A percentile compares a stretch with the other conserved stretches of the same genome.
Evolutionary conservation across 2,797 vertebrate species (phyloP).

Genomic region (Sebastes baramenuke): DNA sequence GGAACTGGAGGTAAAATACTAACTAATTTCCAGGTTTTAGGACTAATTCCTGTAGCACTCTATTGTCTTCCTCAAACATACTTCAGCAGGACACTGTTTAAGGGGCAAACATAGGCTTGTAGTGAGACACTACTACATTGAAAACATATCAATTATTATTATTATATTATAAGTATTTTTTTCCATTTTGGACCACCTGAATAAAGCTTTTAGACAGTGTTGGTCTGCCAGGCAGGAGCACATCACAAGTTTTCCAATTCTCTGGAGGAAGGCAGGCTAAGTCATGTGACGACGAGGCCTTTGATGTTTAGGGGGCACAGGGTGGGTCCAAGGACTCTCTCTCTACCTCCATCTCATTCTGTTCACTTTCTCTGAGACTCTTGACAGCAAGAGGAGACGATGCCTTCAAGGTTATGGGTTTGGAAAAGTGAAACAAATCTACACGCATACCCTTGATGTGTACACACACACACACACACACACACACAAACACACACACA

Average conservation of each 20-base stretch:
- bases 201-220: not conserved
- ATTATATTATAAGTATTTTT: not conserved
- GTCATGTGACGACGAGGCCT: not conserved
- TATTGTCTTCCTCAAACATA: not conserved
- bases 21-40: too few relatives aligned
- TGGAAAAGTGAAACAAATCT: conserved; percentile 1
- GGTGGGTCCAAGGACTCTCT: not conserved
- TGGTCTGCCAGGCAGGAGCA: not conserved
- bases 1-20: too few relatives aligned
- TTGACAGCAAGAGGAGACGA: not conserved
- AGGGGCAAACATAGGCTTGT: not conserved
- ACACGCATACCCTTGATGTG: not conserved
- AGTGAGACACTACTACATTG: fast-evolving
- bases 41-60: fast-evolving
- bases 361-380: not conserved
- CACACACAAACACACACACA: too few relatives aligned
- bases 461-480: too few relatives aligned
- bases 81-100: not conserved
- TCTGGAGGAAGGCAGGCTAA: not conserved
- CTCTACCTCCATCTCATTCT: not conserved
- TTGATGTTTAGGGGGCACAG: conserved; percentile 15
- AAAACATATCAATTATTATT: not conserved
- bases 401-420: conserved; percentile 14
- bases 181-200: not conserved
- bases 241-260: not conserved